These are phyloP conservation scores for Notocelia uddmanniana DNA, from an alignment of 2,888 invertebrate species.

Conservation along the genomic window DNA sequence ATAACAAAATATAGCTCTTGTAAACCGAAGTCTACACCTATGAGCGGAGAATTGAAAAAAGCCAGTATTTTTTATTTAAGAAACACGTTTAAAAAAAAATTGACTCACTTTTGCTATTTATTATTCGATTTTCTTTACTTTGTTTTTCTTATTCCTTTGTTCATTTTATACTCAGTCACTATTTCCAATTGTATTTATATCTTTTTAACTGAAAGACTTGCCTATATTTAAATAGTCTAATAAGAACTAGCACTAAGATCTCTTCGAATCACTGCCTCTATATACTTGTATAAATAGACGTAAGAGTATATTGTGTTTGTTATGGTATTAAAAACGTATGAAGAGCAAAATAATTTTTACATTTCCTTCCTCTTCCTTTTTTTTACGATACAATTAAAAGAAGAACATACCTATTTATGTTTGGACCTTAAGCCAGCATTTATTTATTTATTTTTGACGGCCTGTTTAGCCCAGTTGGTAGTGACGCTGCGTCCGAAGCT, in stretches of 20 bases:
- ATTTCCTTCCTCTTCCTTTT: background rate
- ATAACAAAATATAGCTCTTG: background rate
- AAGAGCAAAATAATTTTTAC: background rate
- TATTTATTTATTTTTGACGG: too few species aligned
- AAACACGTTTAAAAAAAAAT: background rate
- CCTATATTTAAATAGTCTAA: conserved; percentile 21
- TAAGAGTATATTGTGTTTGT: conserved; percentile 36
- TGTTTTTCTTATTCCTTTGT: background rate
- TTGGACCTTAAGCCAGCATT: too few species aligned
- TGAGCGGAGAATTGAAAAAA: conserved; percentile 35
- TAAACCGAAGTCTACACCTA: background rate
- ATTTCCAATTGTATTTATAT: background rate
- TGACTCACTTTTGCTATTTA: background rate
- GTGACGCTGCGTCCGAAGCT: too few species aligned
- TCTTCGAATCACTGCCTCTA: conserved; percentile 41
- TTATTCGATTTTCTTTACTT: background rate
- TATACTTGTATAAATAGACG: conserved; percentile 44
- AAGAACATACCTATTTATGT: too few species aligned
- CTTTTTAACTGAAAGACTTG: conserved; percentile 25
- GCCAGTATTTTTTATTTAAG: conserved; percentile 55
- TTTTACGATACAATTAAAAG: too few species aligned
- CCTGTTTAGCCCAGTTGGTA: too few species aligned
- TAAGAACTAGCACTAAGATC: conserved; percentile 30
- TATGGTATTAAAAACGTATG: conserved; percentile 33
- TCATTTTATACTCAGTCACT: conserved; percentile 12